Evolutionary conservation across 1,140 invertebrate genomes (phyloP).

Genomic region (Trichonephila clavipes): DNA sequence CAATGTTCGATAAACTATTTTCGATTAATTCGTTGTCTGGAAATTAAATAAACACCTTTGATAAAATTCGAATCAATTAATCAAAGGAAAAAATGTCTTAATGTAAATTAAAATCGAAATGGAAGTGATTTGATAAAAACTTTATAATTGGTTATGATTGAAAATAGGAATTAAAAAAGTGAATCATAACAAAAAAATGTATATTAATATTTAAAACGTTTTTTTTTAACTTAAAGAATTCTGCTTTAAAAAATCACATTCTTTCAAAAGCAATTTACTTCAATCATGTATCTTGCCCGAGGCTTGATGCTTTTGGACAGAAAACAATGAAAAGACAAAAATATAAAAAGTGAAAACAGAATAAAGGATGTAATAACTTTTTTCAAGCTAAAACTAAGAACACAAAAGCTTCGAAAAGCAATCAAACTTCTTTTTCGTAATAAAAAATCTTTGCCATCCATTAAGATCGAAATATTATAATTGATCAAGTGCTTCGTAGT

Average conservation of each 20-base stretch:
- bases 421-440: not conserved
- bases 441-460: not conserved
- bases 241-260: not conserved
- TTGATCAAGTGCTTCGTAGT: not conserved
- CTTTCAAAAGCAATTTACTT: not conserved
- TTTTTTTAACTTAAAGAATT: not conserved
- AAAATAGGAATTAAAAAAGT: not conserved
- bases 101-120: not conserved
- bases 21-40: no score
- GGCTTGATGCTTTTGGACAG: not conserved
- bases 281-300: not conserved
- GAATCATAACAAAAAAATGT: not conserved
- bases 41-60: not conserved
- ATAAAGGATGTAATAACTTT: not conserved
- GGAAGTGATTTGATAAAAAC: not conserved
- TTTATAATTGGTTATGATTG: not conserved
- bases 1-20: no score
- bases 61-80: not conserved
- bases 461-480: conserved; percentile 6
- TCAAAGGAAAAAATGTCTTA: not conserved
- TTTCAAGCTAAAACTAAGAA: not conserved
- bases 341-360: not conserved
- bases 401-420: not conserved
- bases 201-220: not conserved
- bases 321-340: not conserved